Base-by-base conservation (phyloP, 2,888 invertebrate genomes). In the Petrophora chlorosata region DNA sequence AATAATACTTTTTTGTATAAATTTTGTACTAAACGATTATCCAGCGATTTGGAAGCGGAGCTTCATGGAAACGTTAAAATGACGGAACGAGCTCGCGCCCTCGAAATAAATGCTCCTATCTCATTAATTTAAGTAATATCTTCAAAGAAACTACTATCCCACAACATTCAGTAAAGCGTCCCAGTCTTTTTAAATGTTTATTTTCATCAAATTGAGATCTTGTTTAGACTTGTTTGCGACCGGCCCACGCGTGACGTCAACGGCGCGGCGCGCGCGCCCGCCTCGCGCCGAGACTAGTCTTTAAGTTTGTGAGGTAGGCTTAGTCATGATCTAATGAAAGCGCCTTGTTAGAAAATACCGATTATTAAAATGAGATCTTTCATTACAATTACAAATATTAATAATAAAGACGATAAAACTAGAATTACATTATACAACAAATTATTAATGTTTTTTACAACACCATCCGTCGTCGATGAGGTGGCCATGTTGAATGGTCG, bases 311-410 rank as follows among this genome's bases (percentile, higher is more conserved):
- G 90, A 90, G 90, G 90, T 90, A 90, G 89, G 90, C 90, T 83
- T 85, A 89, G 89, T 90, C 90, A 90, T 89, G 90, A 87, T 88
- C 82, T 86, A 87, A 89, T 88, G 89, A 89, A 85, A 89, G 88
- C 89, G 89, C 89, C 90, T 89, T 89, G 90, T 90, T 89, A 90
- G 83, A 87, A 88, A 90, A 89, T 90, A 90, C 90, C 90, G 90
- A 90, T 89, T 90, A 90, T 88, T 90, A 87, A 89, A 89, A 90
- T 90, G 90, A 90, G 90, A 90, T 90, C 90, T 89, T 90, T 89
- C 88, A 90, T 90, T 90, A 89, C 82, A 90, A 86, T 87, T 90
- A 89, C 85, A 82, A 87, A 88, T 87, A 86, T 86, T 86, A 82
- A 86, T 83, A 87, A 61, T 84, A 87, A 82, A 88, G 83, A 85